phyloP scores from a whole-genome alignment of 2,113 vertebrate species.

The Scytalopus superciliaris region DNA sequence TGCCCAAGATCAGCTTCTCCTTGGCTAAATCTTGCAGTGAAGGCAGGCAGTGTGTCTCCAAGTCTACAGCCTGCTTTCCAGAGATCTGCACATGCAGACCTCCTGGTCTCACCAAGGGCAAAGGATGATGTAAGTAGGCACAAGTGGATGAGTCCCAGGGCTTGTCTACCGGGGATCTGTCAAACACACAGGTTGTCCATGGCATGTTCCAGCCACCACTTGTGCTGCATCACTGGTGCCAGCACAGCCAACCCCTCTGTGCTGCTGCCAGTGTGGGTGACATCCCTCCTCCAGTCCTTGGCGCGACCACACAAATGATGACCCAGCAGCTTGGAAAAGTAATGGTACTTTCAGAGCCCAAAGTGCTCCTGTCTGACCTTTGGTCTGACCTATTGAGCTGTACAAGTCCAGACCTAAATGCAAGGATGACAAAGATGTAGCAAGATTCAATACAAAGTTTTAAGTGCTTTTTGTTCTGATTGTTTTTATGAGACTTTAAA shows the following conservation, averaged over 20 bases:
- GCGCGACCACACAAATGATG: accelerated
- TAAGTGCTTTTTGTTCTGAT: not conserved
- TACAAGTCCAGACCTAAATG: not conserved
- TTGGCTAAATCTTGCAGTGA: not conserved
- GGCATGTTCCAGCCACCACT: accelerated
- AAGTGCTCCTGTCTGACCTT: not conserved
- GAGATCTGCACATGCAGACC: not conserved
- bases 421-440: not conserved
- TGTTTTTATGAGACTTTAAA: conserved; percentile 10
- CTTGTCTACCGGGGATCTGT: not conserved
- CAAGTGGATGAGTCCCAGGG: not conserved
- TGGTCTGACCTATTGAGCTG: not conserved
- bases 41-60: not conserved
- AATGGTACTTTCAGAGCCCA: not conserved
- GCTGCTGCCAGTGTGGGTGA: accelerated
- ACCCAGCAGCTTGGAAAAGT: not conserved
- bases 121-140: accelerated
- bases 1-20: not conserved
- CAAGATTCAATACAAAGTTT: not conserved
- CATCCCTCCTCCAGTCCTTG: not conserved
- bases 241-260: not conserved
- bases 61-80: not conserved
- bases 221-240: not conserved
- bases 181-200: not conserved
- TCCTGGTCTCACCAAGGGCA: not conserved